phyloP scores from a whole-genome alignment of 2,797 vertebrate genomes.

The Gobionotothen gibberifrons region DNA sequence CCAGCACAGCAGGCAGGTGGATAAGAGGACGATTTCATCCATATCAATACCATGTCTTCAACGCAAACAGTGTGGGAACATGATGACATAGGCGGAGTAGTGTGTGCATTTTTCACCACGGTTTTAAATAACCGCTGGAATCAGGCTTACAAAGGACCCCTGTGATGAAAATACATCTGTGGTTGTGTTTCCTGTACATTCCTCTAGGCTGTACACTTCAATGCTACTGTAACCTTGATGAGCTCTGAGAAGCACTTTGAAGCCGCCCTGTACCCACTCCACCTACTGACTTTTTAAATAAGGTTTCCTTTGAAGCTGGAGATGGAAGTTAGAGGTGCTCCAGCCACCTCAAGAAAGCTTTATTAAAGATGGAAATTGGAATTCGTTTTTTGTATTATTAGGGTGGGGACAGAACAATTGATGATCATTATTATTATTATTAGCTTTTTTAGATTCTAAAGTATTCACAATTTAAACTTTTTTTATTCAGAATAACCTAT shows the following conservation, averaged over 20 bases:
- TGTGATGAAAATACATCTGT: conserved; percentile 13
- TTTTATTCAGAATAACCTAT: too few relatives aligned
- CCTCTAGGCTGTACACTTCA: conserved; percentile 17
- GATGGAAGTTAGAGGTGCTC: conserved; percentile 15
- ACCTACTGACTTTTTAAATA: conserved; percentile 47
- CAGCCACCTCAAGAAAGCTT: not conserved
- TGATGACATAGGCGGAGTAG: conserved; percentile 41
- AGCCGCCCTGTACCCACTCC: conserved; percentile 12
- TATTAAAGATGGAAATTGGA: not conserved
- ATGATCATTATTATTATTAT: too few relatives aligned
- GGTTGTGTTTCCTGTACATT: conserved; percentile 18
- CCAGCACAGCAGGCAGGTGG: conserved; percentile 51
- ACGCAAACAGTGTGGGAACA: conserved; percentile 40
- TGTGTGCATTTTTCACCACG: conserved; percentile 5
- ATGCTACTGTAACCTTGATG: conserved; percentile 25
- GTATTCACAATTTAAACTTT: too few relatives aligned
- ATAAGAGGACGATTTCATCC: conserved; percentile 55
- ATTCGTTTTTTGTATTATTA: too few relatives aligned
- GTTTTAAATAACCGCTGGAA: conserved; percentile 15
- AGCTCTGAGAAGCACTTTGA: conserved; percentile 27
- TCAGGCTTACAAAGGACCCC: conserved; percentile 10
- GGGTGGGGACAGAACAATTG: too few relatives aligned
- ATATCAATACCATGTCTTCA: conserved; percentile 44
- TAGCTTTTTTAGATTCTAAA: too few relatives aligned
- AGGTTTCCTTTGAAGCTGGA: conserved; percentile 49